Evolutionary conservation across 2,797 vertebrate genomes (phyloP).

Genomic region (Helarctos malayanus): DNA sequence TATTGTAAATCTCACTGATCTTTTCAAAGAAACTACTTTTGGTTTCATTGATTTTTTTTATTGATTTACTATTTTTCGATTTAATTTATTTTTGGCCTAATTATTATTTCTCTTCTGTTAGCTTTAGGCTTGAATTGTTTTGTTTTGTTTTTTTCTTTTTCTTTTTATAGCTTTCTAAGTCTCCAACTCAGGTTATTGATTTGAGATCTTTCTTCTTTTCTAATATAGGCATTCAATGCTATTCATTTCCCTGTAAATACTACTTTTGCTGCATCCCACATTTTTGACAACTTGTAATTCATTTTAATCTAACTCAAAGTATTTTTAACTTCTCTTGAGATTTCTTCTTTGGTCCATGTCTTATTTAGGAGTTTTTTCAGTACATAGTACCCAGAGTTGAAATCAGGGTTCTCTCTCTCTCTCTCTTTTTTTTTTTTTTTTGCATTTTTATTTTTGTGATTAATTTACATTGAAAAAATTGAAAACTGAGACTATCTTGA

Average conservation of each 20-base stretch:
- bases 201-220: not conserved
- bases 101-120: not conserved
- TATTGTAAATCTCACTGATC: not conserved
- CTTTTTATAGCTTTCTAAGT: not conserved
- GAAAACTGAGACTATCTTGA: not conserved
- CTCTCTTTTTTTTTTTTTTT: not conserved
- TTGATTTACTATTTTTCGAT: not conserved
- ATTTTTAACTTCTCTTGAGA: not conserved
- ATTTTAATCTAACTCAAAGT: not conserved
- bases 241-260: not conserved
- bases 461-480: not conserved
- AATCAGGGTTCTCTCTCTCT: not conserved
- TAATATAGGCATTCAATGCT: not conserved
- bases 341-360: not conserved
- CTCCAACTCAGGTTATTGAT: not conserved
- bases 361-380: not conserved
- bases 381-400: not conserved
- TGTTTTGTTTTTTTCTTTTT: not conserved
- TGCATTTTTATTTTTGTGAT: not conserved
- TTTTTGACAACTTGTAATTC: not conserved
- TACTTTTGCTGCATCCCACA: not conserved
- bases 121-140: not conserved
- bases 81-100: not conserved
- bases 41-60: not conserved
- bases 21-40: not conserved